phyloP scores from a whole-genome alignment of 2,888 invertebrate genomes.

The Melanostoma scalare region DNA sequence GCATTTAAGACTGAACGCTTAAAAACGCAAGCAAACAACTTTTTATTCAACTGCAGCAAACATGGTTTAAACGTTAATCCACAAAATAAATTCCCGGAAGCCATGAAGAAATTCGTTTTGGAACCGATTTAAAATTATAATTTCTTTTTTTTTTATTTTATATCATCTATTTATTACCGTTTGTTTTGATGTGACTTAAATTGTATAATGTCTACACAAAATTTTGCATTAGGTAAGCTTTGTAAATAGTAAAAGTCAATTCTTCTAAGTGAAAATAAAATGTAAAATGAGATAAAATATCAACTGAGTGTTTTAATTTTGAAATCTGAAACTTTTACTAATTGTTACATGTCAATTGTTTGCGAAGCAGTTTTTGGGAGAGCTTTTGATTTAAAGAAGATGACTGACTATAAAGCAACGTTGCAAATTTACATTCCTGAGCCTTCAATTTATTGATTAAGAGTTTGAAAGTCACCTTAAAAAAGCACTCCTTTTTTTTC shows the following conservation, averaged over 20 bases:
- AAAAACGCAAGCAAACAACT: conserved; percentile 20
- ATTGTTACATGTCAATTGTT: too few species aligned
- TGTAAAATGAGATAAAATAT: neutral
- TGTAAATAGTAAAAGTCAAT: conserved; percentile 69
- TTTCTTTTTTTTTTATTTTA: conserved; percentile 22
- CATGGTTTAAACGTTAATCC: conserved; percentile 10
- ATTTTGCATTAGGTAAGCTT: conserved; percentile 41
- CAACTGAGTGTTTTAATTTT: conserved; percentile 2
- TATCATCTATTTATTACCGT: conserved; percentile 49
- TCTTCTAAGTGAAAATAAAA: conserved; percentile 51
- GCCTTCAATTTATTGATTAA: too few species aligned
- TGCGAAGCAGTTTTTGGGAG: too few species aligned
- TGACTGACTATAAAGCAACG: too few species aligned
- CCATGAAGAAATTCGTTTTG: neutral
- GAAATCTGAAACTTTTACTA: neutral
- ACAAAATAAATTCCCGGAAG: neutral
- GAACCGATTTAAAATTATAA: neutral
- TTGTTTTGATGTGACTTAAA: conserved; percentile 38
- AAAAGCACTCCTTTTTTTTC: too few species aligned
- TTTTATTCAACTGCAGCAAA: conserved; percentile 10
- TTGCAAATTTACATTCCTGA: too few species aligned
- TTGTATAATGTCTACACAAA: conserved; percentile 33
- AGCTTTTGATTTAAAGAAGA: too few species aligned
- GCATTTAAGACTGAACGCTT: conserved; percentile 69
- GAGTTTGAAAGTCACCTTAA: too few species aligned